phyloP scores from a whole-genome alignment of 2,113 vertebrate genomes.

The Ictalurus punctatus region DNA sequence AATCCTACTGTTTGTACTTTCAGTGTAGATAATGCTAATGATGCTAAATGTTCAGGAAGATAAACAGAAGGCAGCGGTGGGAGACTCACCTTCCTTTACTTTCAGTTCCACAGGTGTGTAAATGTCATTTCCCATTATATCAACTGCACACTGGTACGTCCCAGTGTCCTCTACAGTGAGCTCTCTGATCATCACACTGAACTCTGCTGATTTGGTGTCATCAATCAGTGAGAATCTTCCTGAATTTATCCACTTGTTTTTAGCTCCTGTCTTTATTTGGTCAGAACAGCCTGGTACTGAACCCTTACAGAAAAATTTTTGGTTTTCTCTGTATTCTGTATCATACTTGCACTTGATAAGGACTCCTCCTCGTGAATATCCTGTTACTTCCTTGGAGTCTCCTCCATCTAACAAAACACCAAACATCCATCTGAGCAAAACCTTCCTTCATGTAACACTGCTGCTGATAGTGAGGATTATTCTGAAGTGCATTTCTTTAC shows the following conservation, averaged over 20 bases:
- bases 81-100: not conserved
- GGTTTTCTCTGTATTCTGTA: not conserved
- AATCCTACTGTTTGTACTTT: no score
- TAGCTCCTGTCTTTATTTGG: not conserved
- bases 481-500: conserved; percentile 47
- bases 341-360: not conserved
- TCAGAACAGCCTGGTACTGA: fast-evolving
- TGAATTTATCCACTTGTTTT: not conserved
- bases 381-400: not conserved
- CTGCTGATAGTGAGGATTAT: not conserved
- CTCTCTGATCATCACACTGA: not conserved
- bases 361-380: not conserved
- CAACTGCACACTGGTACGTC: not conserved
- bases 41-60: no score
- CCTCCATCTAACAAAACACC: not conserved
- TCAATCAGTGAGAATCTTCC: not conserved
- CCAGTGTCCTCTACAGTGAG: not conserved
- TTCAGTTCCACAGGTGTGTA: not conserved
- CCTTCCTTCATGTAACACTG: not conserved
- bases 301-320: not conserved
- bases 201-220: not conserved
- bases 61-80: not conserved
- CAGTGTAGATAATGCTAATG: no score
- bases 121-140: not conserved
- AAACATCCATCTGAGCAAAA: not conserved